Percentiles rank a stretch among this genome's conserved stretches.
Conservation (phyloP, 2,113 vertebrate species). For the Ivindomyrus marchei region DNA sequence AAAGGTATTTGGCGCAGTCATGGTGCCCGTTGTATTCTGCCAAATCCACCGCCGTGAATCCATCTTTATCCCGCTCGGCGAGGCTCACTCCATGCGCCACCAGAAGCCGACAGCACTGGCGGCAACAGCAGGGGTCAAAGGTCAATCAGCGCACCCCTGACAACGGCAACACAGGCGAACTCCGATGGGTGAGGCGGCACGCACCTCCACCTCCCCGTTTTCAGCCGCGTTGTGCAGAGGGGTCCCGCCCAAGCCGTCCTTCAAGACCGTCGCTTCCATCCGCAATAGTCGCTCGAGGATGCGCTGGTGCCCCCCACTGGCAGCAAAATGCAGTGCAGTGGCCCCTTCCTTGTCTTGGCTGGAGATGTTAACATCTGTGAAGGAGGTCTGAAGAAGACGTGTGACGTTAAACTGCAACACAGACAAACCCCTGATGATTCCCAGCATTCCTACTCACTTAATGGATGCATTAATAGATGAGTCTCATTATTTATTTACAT, state of each 20-base stretch:
- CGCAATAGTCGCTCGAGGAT: slow-evolving; percentile 67
- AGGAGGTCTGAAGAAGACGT: slow-evolving; percentile 53
- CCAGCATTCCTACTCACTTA: neutral
- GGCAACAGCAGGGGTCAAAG: slow-evolving; percentile 2
- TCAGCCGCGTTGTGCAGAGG: slow-evolving; percentile 78
- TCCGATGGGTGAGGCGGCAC: neutral
- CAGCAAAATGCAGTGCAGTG: slow-evolving; percentile 75
- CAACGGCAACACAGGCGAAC: neutral
- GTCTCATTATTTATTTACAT: neutral
- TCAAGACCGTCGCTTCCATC: slow-evolving; percentile 60
- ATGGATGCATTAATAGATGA: neutral
- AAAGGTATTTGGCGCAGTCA: slow-evolving; percentile 66
- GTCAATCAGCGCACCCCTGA: neutral
- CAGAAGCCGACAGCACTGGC: slow-evolving; percentile 71
- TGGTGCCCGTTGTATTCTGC: slow-evolving; percentile 69
- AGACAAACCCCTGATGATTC: neutral
- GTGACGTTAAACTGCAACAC: neutral
- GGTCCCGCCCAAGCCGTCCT: slow-evolving; percentile 74
- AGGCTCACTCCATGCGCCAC: slow-evolving; percentile 57
- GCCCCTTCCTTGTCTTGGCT: slow-evolving; percentile 68
- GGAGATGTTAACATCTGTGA: slow-evolving; percentile 57
- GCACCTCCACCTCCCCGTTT: slow-evolving; percentile 72
- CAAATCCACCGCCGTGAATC: slow-evolving; percentile 66
- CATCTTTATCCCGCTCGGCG: slow-evolving; percentile 61
- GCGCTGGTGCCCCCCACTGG: slow-evolving; percentile 69